phyloP scores from a whole-genome alignment of 2,888 invertebrate species.

The Ctena decussata region DNA sequence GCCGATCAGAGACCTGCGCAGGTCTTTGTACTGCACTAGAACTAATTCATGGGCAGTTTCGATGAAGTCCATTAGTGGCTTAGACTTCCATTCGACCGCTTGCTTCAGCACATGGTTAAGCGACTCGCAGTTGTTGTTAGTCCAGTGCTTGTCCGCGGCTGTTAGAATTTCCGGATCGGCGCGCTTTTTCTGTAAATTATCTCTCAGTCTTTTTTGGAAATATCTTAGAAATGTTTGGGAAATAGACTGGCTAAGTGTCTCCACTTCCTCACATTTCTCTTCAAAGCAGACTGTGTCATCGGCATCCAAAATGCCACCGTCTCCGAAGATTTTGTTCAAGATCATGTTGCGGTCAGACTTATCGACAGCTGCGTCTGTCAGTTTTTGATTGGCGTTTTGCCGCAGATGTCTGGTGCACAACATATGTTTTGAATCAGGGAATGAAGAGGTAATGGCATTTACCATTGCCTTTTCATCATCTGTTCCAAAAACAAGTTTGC shows the following conservation, averaged over 20 bases:
- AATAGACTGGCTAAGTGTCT: background rate
- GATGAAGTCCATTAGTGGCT: constrained; percentile 6
- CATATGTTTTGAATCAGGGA: constrained; percentile 30
- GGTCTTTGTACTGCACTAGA: background rate
- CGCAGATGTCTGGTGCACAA: constrained; percentile 40
- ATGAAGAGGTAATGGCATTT: constrained; percentile 25
- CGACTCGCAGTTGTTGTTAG: background rate
- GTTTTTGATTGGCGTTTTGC: constrained; percentile 30
- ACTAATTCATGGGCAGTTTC: background rate
- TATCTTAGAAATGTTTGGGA: background rate
- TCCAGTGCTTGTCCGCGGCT: background rate
- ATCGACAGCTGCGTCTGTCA: constrained; percentile 22
- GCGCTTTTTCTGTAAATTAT: background rate
- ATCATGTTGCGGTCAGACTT: background rate
- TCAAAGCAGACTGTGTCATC: constrained; percentile 31
- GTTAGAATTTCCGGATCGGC: background rate
- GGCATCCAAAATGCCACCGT: background rate
- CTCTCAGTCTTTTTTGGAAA: background rate
- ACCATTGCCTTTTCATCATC: constrained; percentile 43
- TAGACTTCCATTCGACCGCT: background rate
- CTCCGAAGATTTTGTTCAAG: constrained; percentile 14
- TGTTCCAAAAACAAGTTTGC: constrained; percentile 32
- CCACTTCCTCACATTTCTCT: background rate
- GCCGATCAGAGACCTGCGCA: constrained; percentile 23
- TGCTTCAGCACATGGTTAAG: no score